A percentile compares a stretch with the other conserved stretches of the same genome.
Conservation (phyloP, 1,140 invertebrate genomes). For the Hycleus cichorii region DNA sequence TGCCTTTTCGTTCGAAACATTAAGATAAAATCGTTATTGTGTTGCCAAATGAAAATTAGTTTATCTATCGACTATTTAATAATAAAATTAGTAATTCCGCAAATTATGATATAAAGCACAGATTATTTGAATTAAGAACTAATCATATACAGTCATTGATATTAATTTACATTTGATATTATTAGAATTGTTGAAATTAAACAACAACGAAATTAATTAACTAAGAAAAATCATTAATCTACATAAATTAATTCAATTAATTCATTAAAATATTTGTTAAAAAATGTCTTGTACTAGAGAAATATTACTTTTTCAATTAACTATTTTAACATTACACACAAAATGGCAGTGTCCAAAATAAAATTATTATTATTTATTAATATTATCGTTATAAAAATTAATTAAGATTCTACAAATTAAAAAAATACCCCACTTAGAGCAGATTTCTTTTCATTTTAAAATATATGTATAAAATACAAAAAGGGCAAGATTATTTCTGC, state of each 20-base stretch:
- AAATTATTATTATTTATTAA: background rate
- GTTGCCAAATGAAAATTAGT: background rate
- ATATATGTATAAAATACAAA: constrained; percentile 10
- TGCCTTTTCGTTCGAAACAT: background rate
- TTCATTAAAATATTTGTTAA: background rate
- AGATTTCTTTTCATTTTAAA: background rate
- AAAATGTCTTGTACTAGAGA: background rate
- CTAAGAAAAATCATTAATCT: background rate
- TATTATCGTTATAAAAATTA: background rate
- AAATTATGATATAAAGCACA: background rate
- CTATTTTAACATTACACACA: background rate
- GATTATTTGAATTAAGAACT: background rate
- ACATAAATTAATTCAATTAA: background rate
- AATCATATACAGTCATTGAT: background rate
- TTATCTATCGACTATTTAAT: background rate
- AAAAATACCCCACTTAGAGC: constrained; percentile 11
- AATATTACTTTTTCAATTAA: no score
- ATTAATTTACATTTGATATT: background rate
- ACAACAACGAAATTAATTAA: background rate
- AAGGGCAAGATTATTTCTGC: constrained; percentile 9
- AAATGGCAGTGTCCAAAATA: constrained; percentile 12
- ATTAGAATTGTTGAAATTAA: background rate
- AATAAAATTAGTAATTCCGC: background rate
- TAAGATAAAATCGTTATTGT: background rate
- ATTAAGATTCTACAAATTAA: constrained; percentile 16